These are phyloP conservation scores for Ciconia nigra DNA, from an alignment of 2,797 vertebrate species.

Conservation along the genomic window DNA sequence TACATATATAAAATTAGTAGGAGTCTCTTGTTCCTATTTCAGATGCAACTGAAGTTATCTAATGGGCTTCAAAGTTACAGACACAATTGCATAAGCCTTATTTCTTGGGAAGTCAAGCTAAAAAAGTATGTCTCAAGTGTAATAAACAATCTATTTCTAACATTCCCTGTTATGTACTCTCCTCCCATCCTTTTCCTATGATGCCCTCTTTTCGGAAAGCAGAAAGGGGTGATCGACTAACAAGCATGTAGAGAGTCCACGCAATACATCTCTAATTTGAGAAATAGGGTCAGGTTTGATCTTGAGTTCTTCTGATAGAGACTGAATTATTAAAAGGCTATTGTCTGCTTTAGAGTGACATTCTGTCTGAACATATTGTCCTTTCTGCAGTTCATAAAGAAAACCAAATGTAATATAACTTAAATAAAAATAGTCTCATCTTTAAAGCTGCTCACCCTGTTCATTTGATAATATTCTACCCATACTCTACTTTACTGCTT, in stretches of 20 bases:
- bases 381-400: neutral
- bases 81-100: neutral
- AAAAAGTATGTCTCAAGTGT: neutral
- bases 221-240: neutral
- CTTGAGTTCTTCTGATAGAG: constrained; percentile 41
- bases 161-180: neutral
- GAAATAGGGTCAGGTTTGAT: constrained; percentile 39
- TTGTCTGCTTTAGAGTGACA: constrained; percentile 55
- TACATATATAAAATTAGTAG: neutral
- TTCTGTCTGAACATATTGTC: constrained; percentile 54
- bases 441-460: neutral
- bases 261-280: neutral
- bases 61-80: neutral
- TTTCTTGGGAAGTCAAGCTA: neutral
- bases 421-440: neutral
- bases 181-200: neutral
- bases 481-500: neutral
- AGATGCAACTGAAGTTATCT: neutral
- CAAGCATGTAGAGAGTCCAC: neutral
- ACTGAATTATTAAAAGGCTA: constrained; percentile 50
- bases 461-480: neutral
- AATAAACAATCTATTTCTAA: neutral
- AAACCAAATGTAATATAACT: neutral
- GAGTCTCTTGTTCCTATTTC: neutral
- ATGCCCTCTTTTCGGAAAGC: neutral